Percentiles rank a stretch among this genome's conserved stretches.
Evolutionary conservation across 2,797 vertebrate species (phyloP).

Genomic region (Sebastes oblongus): DNA sequence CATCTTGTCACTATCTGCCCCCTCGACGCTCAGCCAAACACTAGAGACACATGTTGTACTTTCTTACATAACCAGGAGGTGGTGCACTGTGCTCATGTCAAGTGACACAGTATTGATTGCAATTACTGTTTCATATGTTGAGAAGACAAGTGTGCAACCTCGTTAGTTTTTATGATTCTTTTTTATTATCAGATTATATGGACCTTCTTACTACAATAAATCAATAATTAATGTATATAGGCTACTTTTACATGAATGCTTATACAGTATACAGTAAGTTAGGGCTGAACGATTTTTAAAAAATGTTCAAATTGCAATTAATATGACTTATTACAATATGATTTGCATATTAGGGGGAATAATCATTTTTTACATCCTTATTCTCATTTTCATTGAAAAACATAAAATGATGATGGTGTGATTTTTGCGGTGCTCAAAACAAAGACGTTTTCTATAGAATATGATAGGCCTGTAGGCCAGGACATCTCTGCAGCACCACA

Average conservation of each 20-base stretch:
- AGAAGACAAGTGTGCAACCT: background rate
- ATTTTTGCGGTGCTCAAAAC: no score
- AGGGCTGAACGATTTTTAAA: no score
- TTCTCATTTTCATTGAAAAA: no score
- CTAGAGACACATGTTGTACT: background rate
- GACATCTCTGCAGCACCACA: no score
- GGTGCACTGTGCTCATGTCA: slow-evolving; percentile 22
- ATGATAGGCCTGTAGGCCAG: no score
- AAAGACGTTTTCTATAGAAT: no score
- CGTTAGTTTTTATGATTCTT: background rate
- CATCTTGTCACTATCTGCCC: background rate
- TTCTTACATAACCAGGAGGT: slow-evolving; percentile 35
- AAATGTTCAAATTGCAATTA: rapidly evolving
- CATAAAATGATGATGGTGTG: no score
- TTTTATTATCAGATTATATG: background rate
- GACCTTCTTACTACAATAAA: background rate
- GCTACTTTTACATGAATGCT: background rate
- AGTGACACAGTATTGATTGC: background rate
- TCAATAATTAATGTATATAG: background rate
- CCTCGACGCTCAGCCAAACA: background rate
- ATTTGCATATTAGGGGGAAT: no score
- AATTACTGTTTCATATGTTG: slow-evolving; percentile 21
- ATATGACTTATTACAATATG: no score
- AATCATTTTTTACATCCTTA: background rate
- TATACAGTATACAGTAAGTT: no score